phyloP scores from a whole-genome alignment of 1,140 invertebrate species.

The Leptonema lineaticorne region DNA sequence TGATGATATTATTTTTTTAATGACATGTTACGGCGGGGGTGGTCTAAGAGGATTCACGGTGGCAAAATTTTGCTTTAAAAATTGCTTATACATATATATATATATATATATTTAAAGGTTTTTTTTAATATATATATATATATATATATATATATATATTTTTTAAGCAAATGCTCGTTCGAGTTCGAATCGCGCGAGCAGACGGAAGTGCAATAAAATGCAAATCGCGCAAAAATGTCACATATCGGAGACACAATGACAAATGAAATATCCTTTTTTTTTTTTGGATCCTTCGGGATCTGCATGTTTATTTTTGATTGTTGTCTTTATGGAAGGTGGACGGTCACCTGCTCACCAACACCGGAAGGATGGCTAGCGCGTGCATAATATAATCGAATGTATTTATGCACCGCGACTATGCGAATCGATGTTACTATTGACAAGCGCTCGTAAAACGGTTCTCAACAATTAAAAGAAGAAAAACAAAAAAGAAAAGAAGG shows the following conservation, averaged over 20 bases:
- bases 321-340: not conserved
- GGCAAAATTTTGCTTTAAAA: not conserved
- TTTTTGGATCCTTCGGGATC: not conserved
- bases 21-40: not conserved
- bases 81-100: not conserved
- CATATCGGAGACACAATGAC: conserved; percentile 3
- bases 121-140: not conserved
- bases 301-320: not conserved
- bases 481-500: too few relatives aligned
- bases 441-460: too few relatives aligned
- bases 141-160: not conserved
- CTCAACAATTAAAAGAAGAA: too few relatives aligned
- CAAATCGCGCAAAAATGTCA: conserved; percentile 11
- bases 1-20: not conserved
- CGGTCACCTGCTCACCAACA: not conserved
- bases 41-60: not conserved
- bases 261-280: not conserved
- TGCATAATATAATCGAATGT: conserved; percentile 7
- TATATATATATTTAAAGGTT: not conserved
- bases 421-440: not conserved
- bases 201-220: conserved; percentile 14
- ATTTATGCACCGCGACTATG: conserved; percentile 12
- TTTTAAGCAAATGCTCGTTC: not conserved
- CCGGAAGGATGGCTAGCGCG: conserved; percentile 6
- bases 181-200: conserved; percentile 1